Evolutionary conservation across 2,797 vertebrate genomes (phyloP).

Genomic region (Florisuga fusca): DNA sequence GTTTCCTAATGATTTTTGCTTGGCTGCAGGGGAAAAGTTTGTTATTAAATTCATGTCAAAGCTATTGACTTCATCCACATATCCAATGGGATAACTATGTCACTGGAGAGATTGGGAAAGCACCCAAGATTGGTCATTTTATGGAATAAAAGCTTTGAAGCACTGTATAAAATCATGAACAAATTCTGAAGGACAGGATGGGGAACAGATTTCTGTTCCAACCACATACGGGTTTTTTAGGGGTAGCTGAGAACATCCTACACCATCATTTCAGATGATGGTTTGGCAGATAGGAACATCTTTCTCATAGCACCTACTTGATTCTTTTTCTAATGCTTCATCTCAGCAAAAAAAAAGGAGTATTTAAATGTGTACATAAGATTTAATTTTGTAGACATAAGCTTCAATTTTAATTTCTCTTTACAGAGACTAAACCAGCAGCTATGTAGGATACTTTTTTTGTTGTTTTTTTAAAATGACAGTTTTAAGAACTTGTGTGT

Average conservation of each 20-base stretch:
- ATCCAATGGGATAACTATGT: background rate
- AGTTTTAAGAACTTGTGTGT: background rate
- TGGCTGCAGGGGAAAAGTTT: background rate
- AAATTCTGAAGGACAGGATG: rapidly evolving
- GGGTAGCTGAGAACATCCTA: background rate
- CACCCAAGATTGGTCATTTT: rapidly evolving
- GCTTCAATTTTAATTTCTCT: background rate
- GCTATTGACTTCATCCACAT: background rate
- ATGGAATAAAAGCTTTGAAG: background rate
- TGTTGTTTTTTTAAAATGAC: background rate
- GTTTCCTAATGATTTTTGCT: background rate
- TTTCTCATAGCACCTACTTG: background rate
- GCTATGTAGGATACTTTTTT: background rate
- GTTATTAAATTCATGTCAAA: background rate
- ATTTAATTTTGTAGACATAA: background rate
- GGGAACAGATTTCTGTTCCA: background rate
- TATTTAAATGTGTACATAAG: background rate
- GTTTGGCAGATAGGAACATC: background rate
- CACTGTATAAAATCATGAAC: background rate
- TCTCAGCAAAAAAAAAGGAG: background rate
- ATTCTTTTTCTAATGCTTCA: background rate
- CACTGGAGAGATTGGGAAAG: background rate
- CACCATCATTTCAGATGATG: background rate
- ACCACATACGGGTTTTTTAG: background rate
- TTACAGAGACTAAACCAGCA: background rate